phyloP scores from a whole-genome alignment of 2,797 vertebrate species.

The Manis crassicaudata region DNA sequence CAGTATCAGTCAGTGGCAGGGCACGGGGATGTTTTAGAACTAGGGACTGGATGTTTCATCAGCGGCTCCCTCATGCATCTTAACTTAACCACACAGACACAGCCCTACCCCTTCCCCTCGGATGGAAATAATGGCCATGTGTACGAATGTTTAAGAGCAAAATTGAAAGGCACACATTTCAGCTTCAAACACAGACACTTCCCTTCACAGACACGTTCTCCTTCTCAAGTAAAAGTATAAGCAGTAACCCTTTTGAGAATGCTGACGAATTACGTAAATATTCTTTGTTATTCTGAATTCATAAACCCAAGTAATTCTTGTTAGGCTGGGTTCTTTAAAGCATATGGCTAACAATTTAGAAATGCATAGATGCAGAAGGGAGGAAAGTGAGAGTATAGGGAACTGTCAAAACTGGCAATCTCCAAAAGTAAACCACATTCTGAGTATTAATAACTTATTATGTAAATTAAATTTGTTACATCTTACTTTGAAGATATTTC shows the following conservation, averaged over 20 bases:
- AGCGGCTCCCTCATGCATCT: slow-evolving; percentile 62
- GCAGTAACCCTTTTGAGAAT: not conserved
- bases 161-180: slow-evolving; percentile 24
- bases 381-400: not conserved
- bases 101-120: not conserved
- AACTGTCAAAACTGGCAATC: not conserved
- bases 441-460: not conserved
- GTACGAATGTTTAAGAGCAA: slow-evolving; percentile 37
- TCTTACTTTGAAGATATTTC: not conserved
- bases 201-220: not conserved
- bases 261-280: slow-evolving; percentile 8
- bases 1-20: slow-evolving; percentile 22
- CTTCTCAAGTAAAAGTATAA: slow-evolving; percentile 43
- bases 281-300: slow-evolving; percentile 22
- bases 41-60: slow-evolving; percentile 56
- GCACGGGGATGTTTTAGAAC: slow-evolving; percentile 17
- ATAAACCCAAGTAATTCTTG: not conserved
- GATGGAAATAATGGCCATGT: not conserved
- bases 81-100: slow-evolving; percentile 59
- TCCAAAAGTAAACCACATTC: not conserved
- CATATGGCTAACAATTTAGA: not conserved
- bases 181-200: not conserved
- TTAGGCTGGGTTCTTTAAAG: not conserved
- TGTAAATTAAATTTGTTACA: not conserved
- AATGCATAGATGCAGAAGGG: not conserved